Evolutionary conservation across 2,888 invertebrate genomes (phyloP), one percentile per base, ranked within the genome.

Genomic region (Tipula helvola): DNA sequence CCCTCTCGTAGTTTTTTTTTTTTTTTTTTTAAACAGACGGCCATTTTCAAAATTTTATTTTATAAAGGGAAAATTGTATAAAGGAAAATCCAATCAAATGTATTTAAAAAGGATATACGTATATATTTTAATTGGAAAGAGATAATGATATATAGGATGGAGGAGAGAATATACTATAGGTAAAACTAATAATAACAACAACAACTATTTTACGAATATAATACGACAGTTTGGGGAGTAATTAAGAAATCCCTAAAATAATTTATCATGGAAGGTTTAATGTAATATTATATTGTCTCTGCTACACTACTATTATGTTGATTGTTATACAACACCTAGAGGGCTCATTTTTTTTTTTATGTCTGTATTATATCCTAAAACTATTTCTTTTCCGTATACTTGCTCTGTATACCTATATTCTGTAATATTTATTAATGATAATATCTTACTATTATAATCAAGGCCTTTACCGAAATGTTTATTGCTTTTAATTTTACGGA

Each of bases 221-320:
- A 89, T 90, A 90, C 89, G 89, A 90, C 89, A 90, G 90, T 90
- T 90, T 89, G 89, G 90, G 90, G 90, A 90, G 89, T 90, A 90
- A 90, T 90, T 90, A 90, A 90, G 89, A 89, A 89, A 89, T 89
- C 90, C 89, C 89, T 84, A 39, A 90, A 90, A 90, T 90, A 90
- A 90, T 90, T 90, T 90, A 90, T 90, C 90, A 90, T 90, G 89
- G 88, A 89, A 88, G 44, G 28, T 42, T 86, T 47, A 44, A 36
- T 47, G 28, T 28, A 52, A 36, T 84, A 28, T 36, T 86, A 36
- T 86, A 41, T 86, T 57, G 57, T 18, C 83, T 42, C 10, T 71
- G 87, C 36, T 87, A 44, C 16, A 57, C 44, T 44, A 71, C 71
- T 71, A 71, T 84, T 89, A 89, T 89, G 90, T 88, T 90, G 90